Percentiles rank a stretch among this genome's conserved stretches.
Conservation (phyloP, 1,140 invertebrate species). For the Dermatophagoides farinae region DNA sequence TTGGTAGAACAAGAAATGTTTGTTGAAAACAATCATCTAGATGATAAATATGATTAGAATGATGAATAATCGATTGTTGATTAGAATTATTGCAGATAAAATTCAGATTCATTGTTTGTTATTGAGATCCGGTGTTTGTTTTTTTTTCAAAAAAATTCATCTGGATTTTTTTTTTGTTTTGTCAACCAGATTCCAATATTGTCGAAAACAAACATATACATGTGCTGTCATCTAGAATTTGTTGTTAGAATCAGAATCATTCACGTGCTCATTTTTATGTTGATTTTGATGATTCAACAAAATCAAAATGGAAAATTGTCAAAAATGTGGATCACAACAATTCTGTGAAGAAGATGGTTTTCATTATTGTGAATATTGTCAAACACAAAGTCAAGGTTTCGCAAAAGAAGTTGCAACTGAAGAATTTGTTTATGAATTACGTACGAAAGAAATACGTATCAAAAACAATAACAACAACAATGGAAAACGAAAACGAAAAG, state of each 20-base stretch:
- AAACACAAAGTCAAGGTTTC: slow-evolving; percentile 5
- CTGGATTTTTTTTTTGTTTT: background rate
- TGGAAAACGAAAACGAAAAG: background rate
- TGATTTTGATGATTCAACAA: background rate
- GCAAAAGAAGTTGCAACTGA: slow-evolving; percentile 4
- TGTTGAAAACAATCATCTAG: slow-evolving; percentile 5
- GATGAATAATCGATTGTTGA: background rate
- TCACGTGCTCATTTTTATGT: background rate
- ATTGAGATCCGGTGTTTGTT: background rate
- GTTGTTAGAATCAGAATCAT: background rate
- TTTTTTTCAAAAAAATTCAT: background rate
- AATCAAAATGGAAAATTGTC: background rate
- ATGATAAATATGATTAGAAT: background rate
- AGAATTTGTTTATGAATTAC: background rate
- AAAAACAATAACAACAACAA: background rate
- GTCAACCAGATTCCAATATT: background rate
- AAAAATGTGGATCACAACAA: background rate
- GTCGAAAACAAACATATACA: background rate
- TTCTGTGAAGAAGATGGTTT: slow-evolving; percentile 9
- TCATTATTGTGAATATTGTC: background rate
- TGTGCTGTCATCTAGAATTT: background rate
- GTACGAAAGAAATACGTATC: background rate
- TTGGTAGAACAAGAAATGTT: background rate
- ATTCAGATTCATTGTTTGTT: background rate
- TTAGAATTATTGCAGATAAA: background rate